Base-by-base conservation (phyloP, 64 coral and sea anemone species). In the Montipora sp. region DNA sequence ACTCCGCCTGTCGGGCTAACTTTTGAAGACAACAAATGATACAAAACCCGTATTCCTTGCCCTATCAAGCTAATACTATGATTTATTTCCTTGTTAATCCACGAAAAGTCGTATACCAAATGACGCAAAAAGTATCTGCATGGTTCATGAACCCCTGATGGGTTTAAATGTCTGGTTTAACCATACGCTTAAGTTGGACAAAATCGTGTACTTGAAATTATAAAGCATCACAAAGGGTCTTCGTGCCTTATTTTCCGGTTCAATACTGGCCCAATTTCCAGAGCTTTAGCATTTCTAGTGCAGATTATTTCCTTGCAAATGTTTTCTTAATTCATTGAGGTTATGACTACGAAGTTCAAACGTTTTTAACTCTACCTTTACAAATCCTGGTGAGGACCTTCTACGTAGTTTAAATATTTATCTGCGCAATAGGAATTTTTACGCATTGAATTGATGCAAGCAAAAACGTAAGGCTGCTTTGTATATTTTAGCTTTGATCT, bases 161-260 rank as follows among this genome's bases (percentile, higher is more conserved):
- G 4, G 75, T 77, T 43, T 15, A 4, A 3, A 19, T 18, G 46
- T 71, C 59, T 71, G 82, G 65, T 85, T 85, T 85, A 20, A 85
- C 19, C 46, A 15, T 63, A 7, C 44, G 44, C 70, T 85, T 85
- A 47, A 85, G 12, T 16, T 43, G 45, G 50, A 72, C 63, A 71
- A 85, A 67, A 46, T 85, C 68, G 60, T 60, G 66, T 50, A 72
- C 82, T 85, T 85, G 47, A 22, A 85, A 48, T 85, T 7, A 50
- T 85, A 85, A 78, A 85, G 44, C 66, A 20, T 72, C 8, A 50
- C 65, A 85, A 78, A 85, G 18, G 45, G 65, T 18, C 50, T 70
- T 85, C 82, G 82, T 85, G 47, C 46, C 82, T 20, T 18, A 22
- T 85, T 85, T 85, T 85, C 82, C 82, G 61, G 82, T 85, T 85